Base-by-base conservation (phyloP, 2,888 invertebrate species). In the Pyrrhia umbra region DNA sequence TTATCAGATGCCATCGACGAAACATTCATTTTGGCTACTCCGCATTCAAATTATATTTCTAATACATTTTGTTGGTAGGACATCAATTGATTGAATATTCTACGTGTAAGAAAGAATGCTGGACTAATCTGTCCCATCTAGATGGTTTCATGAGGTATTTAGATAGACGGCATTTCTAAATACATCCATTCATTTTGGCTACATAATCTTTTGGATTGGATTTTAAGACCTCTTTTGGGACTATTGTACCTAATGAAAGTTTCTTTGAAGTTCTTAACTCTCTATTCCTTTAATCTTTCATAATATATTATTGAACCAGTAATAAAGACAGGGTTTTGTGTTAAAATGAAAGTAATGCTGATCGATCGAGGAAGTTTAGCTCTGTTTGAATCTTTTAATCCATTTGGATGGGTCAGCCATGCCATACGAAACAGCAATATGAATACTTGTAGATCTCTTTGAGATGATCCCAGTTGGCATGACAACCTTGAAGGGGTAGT, bases 1-100 rank as follows among this genome's bases (percentile, higher is more conserved):
- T 90, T 92, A 92, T 92, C 91, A 87, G 88, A 91, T 92, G 88
- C 89, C 88, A 93, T 93, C 91, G 85, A 79, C 83, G 83, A 85
- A 88, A 80, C 87, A 86, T 82, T 86, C 88, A 92, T 92, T 93
- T 93, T 89, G 89, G 92, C 92, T 93, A 92, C 92, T 92, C 76
- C 89, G 85, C 69, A 82, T 85, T 85, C 82, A 85, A 86, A 85
- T 87, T 86, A 79, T 79, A 76, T 72, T 79, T 81, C 78, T 69
- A 69, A 77, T 74, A 68, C 50, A 21, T 66, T 45, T 69, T 68
- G 68, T 59, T 62, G 57, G 63, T 62, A 60, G 52, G 62, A 58
- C 43, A 66, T 55, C 69, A 64, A 75, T 77, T 76, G 75, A 84
- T 83, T 74, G 73, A 77, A 64, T 80, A 79, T 80, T 79, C 73